Evolutionary conservation across 2,113 vertebrate species (phyloP), one percentile per base, ranked within the genome.

Genomic region (Corvus moneduloides): DNA sequence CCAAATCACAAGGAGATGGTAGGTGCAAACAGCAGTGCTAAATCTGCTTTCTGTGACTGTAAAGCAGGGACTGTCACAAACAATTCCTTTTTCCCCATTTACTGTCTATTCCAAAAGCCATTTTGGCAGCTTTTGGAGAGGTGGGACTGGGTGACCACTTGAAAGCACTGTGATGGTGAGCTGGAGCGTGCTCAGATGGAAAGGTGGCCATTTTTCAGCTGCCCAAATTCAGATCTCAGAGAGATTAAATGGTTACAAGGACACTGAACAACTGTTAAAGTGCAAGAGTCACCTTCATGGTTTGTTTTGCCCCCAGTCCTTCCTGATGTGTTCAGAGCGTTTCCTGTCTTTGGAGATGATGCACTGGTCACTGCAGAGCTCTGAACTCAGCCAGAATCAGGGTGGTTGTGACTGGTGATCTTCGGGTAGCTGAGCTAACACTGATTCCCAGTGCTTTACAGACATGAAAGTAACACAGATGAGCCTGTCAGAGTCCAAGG

Each of bases 1-100:
- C 99, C 99, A 30, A 99, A 99, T 97, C 99, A 99, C 97, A 99
- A 98, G 98, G 99, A 99, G 98, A 99, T 99, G 99, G 99, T 99
- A 98, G 61, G 99, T 97, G 77, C 52, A 33, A 81, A 18, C 7
- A 58, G 48, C 35, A 30, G 6, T 24, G 32, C 49, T 62, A 5
- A 54, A 32, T 39, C 26, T 26, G 20, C n/a, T 92, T 62, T 11
- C 14, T 62, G 35, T 55, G 59, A 32, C 13, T 44, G 33, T n/a
- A 2, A 72, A 43, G 24, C 18, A 55, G 18, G 27, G 43, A 3
- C 56, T 73, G 74, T 37, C 58, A 30, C 33, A 55, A 66, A 54
- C 35, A 16, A 2, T 37, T 75, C 4, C 16, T 64, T 71, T 33
- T 4, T 6, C 19, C 33, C 33, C 39, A 3, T 26, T 59, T 41